Conservation (phyloP, 2,113 vertebrate species). For the Morphnarchus princeps region DNA sequence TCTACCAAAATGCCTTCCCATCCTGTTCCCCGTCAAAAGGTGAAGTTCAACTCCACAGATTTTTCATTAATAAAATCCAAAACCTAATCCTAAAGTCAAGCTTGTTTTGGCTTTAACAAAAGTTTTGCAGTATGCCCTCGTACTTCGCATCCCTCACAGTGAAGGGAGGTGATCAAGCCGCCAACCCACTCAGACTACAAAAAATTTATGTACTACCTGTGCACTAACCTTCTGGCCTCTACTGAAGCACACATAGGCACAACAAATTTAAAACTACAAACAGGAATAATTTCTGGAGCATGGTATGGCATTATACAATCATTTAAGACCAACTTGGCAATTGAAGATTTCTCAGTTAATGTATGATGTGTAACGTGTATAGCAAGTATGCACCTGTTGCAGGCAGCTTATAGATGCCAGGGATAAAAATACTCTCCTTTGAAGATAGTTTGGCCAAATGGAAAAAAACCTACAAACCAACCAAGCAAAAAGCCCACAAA, state of each 20-base stretch:
- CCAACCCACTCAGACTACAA: background rate
- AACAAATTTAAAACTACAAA: background rate
- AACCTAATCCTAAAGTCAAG: background rate
- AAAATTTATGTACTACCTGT: background rate
- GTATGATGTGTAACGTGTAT: background rate
- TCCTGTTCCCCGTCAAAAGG: background rate
- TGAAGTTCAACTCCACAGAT: background rate
- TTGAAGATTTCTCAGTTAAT: background rate
- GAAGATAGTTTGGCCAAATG: background rate
- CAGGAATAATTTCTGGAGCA: background rate
- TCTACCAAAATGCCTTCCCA: background rate
- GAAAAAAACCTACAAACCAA: background rate
- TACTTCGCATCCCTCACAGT: accelerated
- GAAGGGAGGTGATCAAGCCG: background rate
- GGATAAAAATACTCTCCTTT: background rate
- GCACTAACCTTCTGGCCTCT: background rate
- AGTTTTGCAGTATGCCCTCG: background rate
- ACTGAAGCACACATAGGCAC: background rate
- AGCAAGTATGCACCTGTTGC: background rate
- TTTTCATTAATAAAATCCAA: background rate
- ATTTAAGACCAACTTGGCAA: background rate
- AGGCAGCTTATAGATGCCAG: background rate
- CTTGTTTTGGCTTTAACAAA: background rate
- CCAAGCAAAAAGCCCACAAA: background rate
- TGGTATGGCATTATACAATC: background rate